Evolutionary conservation across 2,113 vertebrate genomes (phyloP).

Genomic region (Catharus bicknelli): DNA sequence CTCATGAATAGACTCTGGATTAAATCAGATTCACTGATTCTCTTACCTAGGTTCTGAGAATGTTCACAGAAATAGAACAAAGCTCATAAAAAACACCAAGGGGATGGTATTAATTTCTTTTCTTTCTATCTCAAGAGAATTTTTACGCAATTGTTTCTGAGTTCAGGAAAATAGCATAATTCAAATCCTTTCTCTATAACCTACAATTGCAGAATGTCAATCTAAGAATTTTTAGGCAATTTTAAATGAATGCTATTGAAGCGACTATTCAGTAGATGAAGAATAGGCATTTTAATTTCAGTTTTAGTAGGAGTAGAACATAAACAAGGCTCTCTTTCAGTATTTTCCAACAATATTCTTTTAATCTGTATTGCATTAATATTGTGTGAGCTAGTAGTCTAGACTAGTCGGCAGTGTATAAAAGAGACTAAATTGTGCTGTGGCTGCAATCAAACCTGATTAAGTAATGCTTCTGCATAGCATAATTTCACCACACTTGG

Average conservation of each 20-base stretch:
- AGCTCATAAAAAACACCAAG: background rate
- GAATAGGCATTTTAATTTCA: constrained; percentile 62
- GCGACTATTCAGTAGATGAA: constrained; percentile 49
- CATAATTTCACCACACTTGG: constrained; percentile 34
- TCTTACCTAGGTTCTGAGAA: constrained; percentile 13
- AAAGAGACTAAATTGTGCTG: constrained; percentile 50
- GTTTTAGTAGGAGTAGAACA: constrained; percentile 48
- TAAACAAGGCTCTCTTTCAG: constrained; percentile 57
- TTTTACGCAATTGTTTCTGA: background rate
- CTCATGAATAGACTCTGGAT: background rate
- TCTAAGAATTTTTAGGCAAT: constrained; percentile 23
- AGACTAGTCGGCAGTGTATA: constrained; percentile 39
- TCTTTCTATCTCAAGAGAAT: background rate
- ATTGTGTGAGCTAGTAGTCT: constrained; percentile 50
- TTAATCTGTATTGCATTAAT: constrained; percentile 53
- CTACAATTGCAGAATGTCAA: constrained; percentile 32
- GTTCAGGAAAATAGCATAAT: background rate
- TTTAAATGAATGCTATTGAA: constrained; percentile 50
- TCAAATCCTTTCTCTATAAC: constrained; percentile 16
- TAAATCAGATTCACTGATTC: background rate
- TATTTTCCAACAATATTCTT: constrained; percentile 54
- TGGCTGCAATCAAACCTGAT: constrained; percentile 64
- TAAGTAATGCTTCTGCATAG: constrained; percentile 58
- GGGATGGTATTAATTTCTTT: background rate
- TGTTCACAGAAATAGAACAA: background rate